These are phyloP conservation scores for Anguilla rostrata DNA, from an alignment of 2,113 vertebrate species.

Conservation along the genomic window DNA sequence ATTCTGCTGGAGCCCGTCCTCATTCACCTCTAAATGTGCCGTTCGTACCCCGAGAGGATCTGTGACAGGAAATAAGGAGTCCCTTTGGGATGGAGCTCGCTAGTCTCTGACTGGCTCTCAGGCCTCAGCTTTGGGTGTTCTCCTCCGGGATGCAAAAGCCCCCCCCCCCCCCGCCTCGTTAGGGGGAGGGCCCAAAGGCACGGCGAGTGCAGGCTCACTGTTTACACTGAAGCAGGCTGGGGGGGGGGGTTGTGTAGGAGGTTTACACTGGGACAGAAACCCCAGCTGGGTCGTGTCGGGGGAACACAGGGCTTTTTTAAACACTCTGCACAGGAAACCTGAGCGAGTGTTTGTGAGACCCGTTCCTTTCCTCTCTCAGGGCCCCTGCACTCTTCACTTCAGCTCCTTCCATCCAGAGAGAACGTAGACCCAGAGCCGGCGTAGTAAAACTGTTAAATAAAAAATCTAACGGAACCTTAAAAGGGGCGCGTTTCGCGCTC, in stretches of 20 bases:
- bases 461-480: neutral
- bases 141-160: neutral
- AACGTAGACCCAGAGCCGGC: neutral
- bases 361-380: slow-evolving; percentile 2
- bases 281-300: neutral
- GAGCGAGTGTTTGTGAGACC: neutral
- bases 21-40: neutral
- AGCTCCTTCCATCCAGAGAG: neutral
- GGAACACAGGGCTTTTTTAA: neutral
- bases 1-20: too few relatives aligned
- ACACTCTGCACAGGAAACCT: neutral
- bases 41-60: neutral
- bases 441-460: neutral
- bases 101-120: neutral
- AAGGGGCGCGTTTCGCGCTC: neutral
- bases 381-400: neutral
- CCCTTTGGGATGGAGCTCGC: neutral
- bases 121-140: neutral
- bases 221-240: too few relatives aligned
- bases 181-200: too few relatives aligned
- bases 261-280: neutral
- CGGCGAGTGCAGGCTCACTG: too few relatives aligned
- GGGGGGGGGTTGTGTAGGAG: too few relatives aligned
- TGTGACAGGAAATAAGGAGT: neutral
- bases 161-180: too few relatives aligned